phyloP scores from a whole-genome alignment of 2,888 invertebrate genomes.

The Andrena dorsata region DNA sequence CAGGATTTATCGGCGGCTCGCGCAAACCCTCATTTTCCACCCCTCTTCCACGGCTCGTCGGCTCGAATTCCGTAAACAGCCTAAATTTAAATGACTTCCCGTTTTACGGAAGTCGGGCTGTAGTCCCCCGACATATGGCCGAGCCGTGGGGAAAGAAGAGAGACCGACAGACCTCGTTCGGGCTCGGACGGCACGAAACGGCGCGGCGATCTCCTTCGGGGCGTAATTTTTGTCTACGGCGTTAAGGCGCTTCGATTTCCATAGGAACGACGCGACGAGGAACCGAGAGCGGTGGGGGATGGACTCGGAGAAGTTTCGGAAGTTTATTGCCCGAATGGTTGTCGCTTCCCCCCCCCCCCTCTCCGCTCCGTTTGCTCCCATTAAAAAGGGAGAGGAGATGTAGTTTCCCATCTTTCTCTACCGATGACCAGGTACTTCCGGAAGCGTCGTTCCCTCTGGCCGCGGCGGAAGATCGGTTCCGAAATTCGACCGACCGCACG shows the following conservation, averaged over 20 bases:
- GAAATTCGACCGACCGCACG: conserved; percentile 58
- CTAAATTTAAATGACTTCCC: conserved; percentile 72
- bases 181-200: conserved; percentile 33
- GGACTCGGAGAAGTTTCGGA: neutral
- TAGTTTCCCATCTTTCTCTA: neutral
- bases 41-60: conserved; percentile 44
- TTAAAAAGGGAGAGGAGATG: neutral
- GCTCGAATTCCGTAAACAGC: conserved; percentile 61
- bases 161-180: conserved; percentile 44
- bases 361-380: neutral
- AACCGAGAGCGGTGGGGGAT: neutral
- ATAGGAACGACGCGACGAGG: conserved; percentile 19
- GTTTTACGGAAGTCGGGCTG: conserved; percentile 62
- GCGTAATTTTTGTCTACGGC: conserved; percentile 31
- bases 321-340: conserved; percentile 25
- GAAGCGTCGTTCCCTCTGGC: conserved; percentile 47
- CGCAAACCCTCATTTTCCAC: neutral
- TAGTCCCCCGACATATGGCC: conserved; percentile 60
- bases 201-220: conserved; percentile 33
- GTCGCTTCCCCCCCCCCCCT: too few species aligned
- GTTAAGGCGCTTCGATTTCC: conserved; percentile 29
- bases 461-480: conserved; percentile 39
- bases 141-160: conserved; percentile 42
- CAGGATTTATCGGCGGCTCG: conserved; percentile 41
- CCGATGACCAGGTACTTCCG: conserved; percentile 61